phyloP scores from a whole-genome alignment of 2,113 vertebrate genomes.

The Microtus richardsoni region DNA sequence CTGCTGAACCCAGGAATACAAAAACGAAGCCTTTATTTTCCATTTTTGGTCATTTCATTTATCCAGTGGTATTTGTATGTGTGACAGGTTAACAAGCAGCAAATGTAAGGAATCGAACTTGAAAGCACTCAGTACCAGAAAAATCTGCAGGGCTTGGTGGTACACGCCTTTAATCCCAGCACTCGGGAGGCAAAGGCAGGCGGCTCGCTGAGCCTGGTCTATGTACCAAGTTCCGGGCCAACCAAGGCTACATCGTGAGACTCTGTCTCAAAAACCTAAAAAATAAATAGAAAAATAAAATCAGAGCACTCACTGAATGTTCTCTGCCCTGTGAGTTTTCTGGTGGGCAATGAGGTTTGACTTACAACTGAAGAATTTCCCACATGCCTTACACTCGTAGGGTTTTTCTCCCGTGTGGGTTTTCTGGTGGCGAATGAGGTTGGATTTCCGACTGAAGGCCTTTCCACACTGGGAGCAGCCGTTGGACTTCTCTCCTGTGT shows the following conservation, averaged over 20 bases:
- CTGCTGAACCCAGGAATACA: slow-evolving; percentile 21
- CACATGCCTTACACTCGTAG: slow-evolving; percentile 82
- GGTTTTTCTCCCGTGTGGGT: slow-evolving; percentile 86
- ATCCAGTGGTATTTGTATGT: neutral
- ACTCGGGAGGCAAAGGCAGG: neutral
- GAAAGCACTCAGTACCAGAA: slow-evolving; percentile 38
- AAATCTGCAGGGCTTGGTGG: neutral
- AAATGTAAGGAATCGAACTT: neutral
- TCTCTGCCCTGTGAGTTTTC: slow-evolving; percentile 81
- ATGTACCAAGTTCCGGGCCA: neutral
- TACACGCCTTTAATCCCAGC: neutral
- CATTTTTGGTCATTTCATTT: slow-evolving; percentile 40
- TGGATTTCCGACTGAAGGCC: slow-evolving; percentile 83
- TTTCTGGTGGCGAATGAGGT: slow-evolving; percentile 84
- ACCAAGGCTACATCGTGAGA: neutral
- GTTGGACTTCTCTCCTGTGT: slow-evolving; percentile 82
- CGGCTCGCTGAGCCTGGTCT: neutral
- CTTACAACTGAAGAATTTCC: slow-evolving; percentile 84
- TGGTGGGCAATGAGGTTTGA: slow-evolving; percentile 84
- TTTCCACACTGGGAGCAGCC: slow-evolving; percentile 83
- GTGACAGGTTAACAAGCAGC: neutral
- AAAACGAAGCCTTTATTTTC: slow-evolving; percentile 19
- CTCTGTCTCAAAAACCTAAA: neutral
- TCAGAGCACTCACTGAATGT: slow-evolving; percentile 51
- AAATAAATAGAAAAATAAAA: neutral